Conservation (phyloP, 1,140 invertebrate species). For the Cydia pomonella region DNA sequence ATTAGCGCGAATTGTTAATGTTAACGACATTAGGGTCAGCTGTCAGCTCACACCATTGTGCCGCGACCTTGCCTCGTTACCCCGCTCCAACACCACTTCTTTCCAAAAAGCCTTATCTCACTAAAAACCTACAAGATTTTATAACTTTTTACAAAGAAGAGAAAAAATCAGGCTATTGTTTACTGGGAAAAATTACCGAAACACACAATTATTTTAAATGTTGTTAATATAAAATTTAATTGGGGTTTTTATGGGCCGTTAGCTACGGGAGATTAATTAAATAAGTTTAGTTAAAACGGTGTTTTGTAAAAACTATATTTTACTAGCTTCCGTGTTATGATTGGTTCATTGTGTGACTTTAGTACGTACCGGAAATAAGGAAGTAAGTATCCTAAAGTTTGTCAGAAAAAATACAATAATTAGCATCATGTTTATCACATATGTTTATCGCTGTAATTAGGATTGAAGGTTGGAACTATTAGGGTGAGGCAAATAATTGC, state of each 20-base stretch:
- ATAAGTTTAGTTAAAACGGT: background rate
- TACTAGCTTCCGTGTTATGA: background rate
- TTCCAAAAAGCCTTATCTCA: background rate
- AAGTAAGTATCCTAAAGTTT: too few relatives aligned
- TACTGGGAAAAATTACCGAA: background rate
- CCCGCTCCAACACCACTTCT: background rate
- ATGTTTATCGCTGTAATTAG: too few relatives aligned
- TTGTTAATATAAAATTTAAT: slow-evolving; percentile 12
- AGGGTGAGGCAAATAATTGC: too few relatives aligned
- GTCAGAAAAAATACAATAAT: too few relatives aligned
- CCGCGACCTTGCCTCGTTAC: background rate
- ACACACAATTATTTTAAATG: background rate
- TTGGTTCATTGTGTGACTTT: too few relatives aligned
- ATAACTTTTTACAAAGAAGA: background rate
- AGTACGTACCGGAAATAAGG: too few relatives aligned
- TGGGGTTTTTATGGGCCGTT: slow-evolving; percentile 5
- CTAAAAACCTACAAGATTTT: background rate
- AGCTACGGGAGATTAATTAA: slow-evolving; percentile 7
- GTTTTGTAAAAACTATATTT: background rate
- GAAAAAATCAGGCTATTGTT: background rate
- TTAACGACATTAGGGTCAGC: slow-evolving; percentile 17
- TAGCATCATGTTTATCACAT: too few relatives aligned
- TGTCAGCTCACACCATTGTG: slow-evolving; percentile 2
- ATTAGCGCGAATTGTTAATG: slow-evolving; percentile 4
- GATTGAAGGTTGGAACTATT: too few relatives aligned